phyloP scores from a whole-genome alignment of 2,797 vertebrate genomes.

The Decapterus maruadsi region DNA sequence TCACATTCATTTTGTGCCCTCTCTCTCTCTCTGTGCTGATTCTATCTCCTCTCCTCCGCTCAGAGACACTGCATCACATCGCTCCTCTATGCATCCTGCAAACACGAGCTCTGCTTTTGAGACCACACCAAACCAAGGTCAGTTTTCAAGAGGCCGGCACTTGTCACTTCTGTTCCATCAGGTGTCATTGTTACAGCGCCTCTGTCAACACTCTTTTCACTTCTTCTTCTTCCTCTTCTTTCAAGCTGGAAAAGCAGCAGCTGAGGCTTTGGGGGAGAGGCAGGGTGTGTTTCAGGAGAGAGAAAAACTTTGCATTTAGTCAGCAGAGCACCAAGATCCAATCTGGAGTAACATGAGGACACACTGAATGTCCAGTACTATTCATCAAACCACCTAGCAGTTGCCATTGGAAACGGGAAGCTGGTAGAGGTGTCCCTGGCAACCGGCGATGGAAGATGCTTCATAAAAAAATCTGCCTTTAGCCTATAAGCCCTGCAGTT shows the following conservation, averaged over 20 bases:
- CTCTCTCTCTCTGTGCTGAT: slow-evolving; percentile 58
- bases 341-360: slow-evolving; percentile 77
- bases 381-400: slow-evolving; percentile 83
- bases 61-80: slow-evolving; percentile 29
- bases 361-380: slow-evolving; percentile 78
- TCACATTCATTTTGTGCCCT: slow-evolving; percentile 52
- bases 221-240: neutral
- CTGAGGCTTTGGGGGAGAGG: slow-evolving; percentile 19
- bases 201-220: slow-evolving; percentile 64
- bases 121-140: slow-evolving; percentile 43
- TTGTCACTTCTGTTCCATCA: slow-evolving; percentile 37
- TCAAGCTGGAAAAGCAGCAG: slow-evolving; percentile 56
- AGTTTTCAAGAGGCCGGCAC: slow-evolving; percentile 29
- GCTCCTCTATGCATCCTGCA: slow-evolving; percentile 27
- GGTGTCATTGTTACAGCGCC: slow-evolving; percentile 48
- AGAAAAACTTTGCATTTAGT: slow-evolving; percentile 73
- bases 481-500: slow-evolving; percentile 70
- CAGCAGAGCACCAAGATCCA: slow-evolving; percentile 64
- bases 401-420: slow-evolving; percentile 86
- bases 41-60: slow-evolving; percentile 46
- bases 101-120: slow-evolving; percentile 32
- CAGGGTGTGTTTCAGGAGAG: slow-evolving; percentile 38
- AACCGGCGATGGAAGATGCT: slow-evolving; percentile 78
- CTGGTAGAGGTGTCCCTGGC: slow-evolving; percentile 82
- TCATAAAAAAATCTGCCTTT: slow-evolving; percentile 69